These are phyloP conservation scores for Platyrinchus mystaceus DNA, from an alignment of 2,797 vertebrate genomes.

Conservation along the genomic window DNA sequence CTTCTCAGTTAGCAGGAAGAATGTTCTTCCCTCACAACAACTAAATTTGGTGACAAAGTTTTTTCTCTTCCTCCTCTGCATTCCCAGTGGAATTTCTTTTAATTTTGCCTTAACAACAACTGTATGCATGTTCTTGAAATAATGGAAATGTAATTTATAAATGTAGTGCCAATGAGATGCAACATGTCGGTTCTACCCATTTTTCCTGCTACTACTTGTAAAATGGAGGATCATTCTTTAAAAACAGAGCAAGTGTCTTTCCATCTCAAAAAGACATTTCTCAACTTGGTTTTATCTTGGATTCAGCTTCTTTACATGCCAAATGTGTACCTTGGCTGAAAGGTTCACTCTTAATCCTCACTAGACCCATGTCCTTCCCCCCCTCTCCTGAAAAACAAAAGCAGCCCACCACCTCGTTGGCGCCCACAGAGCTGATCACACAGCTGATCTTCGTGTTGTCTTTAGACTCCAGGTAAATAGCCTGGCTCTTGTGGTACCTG, in stretches of 20 bases:
- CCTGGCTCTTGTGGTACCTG: slow-evolving; percentile 99
- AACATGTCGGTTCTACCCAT: neutral
- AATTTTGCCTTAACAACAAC: neutral
- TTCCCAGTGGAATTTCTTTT: neutral
- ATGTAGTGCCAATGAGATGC: neutral
- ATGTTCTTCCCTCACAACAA: neutral
- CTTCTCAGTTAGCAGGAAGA: neutral
- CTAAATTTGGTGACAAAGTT: neutral
- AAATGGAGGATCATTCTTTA: neutral
- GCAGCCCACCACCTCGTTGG: slow-evolving; percentile 87
- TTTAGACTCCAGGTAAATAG: slow-evolving; percentile 97
- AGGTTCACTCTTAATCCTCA: neutral
- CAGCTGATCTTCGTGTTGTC: slow-evolving; percentile 99
- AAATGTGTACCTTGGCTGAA: neutral
- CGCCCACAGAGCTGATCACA: slow-evolving; percentile 98
- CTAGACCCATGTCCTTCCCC: neutral
- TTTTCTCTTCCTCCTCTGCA: neutral
- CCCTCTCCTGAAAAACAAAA: neutral
- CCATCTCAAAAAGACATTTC: neutral
- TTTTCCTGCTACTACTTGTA: neutral
- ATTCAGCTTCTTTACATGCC: neutral
- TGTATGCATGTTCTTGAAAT: neutral
- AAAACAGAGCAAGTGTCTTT: neutral
- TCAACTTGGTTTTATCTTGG: neutral
- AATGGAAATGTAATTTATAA: neutral